Evolutionary conservation across 2,113 vertebrate species (phyloP).

Genomic region (Picathartes gymnocephalus): DNA sequence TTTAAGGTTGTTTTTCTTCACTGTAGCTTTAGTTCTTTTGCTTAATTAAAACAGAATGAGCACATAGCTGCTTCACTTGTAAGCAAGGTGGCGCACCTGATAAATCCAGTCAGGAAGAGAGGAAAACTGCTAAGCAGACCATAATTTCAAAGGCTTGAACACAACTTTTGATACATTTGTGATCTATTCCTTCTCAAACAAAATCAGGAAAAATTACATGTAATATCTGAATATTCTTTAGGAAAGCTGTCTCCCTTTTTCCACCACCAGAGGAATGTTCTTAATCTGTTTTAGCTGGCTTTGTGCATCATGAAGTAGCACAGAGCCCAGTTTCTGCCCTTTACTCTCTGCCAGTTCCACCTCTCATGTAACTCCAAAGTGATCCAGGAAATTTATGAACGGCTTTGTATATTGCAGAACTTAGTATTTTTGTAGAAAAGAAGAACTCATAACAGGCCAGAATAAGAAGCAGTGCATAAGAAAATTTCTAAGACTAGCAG

Average conservation of each 20-base stretch:
- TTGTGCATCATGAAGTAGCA: background rate
- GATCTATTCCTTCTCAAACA: background rate
- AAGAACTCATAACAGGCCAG: background rate
- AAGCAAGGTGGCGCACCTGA: background rate
- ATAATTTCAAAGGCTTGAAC: background rate
- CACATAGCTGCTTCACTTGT: background rate
- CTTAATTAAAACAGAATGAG: background rate
- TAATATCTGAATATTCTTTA: background rate
- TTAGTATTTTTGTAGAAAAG: background rate
- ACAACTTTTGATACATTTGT: background rate
- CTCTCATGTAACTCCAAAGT: background rate
- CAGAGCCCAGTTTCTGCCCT: background rate
- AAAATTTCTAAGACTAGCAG: background rate
- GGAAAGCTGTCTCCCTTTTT: conserved; percentile 1
- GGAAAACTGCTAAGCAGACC: background rate
- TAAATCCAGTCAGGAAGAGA: background rate
- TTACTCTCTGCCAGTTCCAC: background rate
- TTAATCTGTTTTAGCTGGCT: background rate
- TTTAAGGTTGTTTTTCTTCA: background rate
- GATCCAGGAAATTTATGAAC: background rate
- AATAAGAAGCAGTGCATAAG: background rate
- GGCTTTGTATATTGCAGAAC: background rate
- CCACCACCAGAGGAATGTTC: background rate
- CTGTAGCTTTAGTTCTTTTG: background rate
- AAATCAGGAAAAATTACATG: background rate